Evolutionary conservation across 2,113 vertebrate species (phyloP).

Genomic region (Odocoileus hemionus): DNA sequence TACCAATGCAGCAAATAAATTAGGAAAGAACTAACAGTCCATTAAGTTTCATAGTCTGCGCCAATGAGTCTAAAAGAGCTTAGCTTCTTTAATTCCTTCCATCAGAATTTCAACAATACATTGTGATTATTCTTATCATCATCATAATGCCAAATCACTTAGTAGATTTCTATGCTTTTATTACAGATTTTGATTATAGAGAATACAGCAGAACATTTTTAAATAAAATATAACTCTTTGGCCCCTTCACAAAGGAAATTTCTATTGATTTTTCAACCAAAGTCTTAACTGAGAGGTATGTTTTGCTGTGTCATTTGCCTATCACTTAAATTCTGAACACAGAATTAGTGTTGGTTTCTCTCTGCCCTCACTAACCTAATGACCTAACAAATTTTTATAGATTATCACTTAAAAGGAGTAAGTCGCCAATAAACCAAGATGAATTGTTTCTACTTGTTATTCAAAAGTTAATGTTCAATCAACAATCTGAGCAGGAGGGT

Average conservation of each 20-base stretch:
- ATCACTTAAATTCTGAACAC: neutral
- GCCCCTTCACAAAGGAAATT: neutral
- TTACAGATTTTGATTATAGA: neutral
- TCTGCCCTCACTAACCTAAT: neutral
- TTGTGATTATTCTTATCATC: neutral
- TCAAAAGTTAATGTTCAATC: neutral
- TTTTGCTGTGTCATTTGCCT: neutral
- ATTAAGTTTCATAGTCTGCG: neutral
- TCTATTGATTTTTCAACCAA: neutral
- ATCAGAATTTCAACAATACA: neutral
- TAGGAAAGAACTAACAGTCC: neutral
- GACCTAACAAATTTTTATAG: neutral
- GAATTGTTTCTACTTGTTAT: neutral
- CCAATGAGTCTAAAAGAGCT: neutral
- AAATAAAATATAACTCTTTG: neutral
- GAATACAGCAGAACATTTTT: neutral
- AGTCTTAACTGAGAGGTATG: neutral
- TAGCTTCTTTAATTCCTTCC: neutral
- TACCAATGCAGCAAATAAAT: neutral
- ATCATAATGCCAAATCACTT: neutral
- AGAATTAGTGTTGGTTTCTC: neutral
- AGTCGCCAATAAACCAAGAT: neutral
- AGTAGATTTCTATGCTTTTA: neutral
- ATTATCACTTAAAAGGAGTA: neutral
- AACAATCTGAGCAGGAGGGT: neutral